A percentile compares a stretch with the other conserved stretches of the same genome.
phyloP scores from a whole-genome alignment of 2,113 vertebrate species.

The Colinus virginianus region DNA sequence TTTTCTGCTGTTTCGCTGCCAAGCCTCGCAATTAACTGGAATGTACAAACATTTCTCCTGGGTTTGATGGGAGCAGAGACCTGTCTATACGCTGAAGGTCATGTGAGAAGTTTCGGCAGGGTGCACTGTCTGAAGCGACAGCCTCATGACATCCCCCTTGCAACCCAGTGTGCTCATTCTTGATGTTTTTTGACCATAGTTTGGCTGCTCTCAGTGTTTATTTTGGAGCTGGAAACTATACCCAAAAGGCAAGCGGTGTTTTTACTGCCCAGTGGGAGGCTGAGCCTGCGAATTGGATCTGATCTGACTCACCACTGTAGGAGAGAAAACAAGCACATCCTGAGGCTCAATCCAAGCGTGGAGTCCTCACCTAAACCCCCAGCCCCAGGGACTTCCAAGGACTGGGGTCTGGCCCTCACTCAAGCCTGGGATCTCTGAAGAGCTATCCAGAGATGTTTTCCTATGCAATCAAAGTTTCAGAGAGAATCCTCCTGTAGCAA shows the following conservation, averaged over 20 bases:
- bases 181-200: slow-evolving; percentile 54
- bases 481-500: not conserved
- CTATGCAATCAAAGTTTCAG: not conserved
- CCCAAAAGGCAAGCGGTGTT: slow-evolving; percentile 54
- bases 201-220: slow-evolving; percentile 54
- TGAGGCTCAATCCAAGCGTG: slow-evolving; percentile 35
- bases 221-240: slow-evolving; percentile 58
- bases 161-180: slow-evolving; percentile 47
- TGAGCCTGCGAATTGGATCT: slow-evolving; percentile 52
- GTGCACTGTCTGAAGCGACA: slow-evolving; percentile 66
- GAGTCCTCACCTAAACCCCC: slow-evolving; percentile 61
- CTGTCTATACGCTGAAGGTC: slow-evolving; percentile 60
- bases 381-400: slow-evolving; percentile 33
- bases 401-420: not conserved
- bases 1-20: slow-evolving; percentile 26
- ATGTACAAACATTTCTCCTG: slow-evolving; percentile 51
- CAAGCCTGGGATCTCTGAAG: not conserved
- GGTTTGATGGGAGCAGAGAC: slow-evolving; percentile 55
- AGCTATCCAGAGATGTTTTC: slow-evolving; percentile 10
- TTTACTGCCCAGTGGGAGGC: slow-evolving; percentile 54
- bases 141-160: slow-evolving; percentile 57
- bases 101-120: slow-evolving; percentile 59
- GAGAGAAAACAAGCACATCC: slow-evolving; percentile 72
- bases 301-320: slow-evolving; percentile 65
- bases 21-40: slow-evolving; percentile 53